Base-by-base conservation (phyloP, 2,888 invertebrate genomes). In the Rhimphoctona megacephalus region DNA sequence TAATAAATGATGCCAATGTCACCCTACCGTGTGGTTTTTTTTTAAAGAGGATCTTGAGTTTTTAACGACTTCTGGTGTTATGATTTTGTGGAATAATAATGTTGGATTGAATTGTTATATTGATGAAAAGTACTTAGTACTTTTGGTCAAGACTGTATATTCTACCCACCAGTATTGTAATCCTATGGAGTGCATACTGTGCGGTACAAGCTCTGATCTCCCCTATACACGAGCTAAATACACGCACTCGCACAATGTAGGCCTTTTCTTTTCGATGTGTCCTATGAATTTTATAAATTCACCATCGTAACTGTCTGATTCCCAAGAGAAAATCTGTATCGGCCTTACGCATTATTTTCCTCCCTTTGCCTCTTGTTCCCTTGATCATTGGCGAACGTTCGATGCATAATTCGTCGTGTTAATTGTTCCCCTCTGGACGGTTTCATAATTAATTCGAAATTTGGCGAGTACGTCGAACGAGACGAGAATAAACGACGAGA, bases 371-470 rank as follows among this genome's bases (percentile, higher is more conserved):
- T 39, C 67, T 25, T 69, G 3, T 19, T 39, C 46, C 22, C 43
- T 69, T 0, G 39, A 22, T 69, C 69, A 43, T 11, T 61, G 43
- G 30, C 17, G 5, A 83, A 85, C 87, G 81, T 87, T 84, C 84
- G 86, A 86, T 86, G 87, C 86, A 89, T 87, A 87, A 87, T 87
- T 89, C 74, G 82, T 82, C 64, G 77, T 70, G 81, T 77, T 89
- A 86, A 87, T 89, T 85, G 83, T 87, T 82, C 61, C 30, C 82
- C 80, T 78, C 80, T 66, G 78, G 80, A 87, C 80, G 76, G 70
- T 82, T 86, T 82, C 80, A 85, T 86, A 83, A 89, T 89, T 87
- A 85, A 89, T 89, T 87, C 66, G 72, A 85, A 85, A 88, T 86
- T 87, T 77, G 43, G 79, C 46, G 49, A 57, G 25, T 36, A 39